These are phyloP conservation scores for Byasa hedistus DNA, from an alignment of 2,888 invertebrate genomes.

Conservation along the genomic window DNA sequence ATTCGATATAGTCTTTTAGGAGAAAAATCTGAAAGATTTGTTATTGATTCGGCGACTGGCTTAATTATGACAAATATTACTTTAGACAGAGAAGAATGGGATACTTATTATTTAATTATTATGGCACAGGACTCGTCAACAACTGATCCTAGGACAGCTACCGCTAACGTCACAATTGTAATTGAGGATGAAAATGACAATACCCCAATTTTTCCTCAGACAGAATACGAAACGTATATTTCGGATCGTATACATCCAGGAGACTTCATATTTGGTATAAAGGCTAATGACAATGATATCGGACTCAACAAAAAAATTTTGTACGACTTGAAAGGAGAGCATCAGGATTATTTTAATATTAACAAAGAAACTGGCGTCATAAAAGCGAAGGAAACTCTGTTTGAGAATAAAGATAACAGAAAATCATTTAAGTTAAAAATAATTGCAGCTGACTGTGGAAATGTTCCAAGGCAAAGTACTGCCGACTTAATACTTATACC, in stretches of 20 bases:
- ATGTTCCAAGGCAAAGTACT: constrained; percentile 83
- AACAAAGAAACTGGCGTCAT: constrained; percentile 92
- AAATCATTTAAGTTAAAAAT: constrained; percentile 86
- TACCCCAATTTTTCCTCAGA: constrained; percentile 86
- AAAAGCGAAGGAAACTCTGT: constrained; percentile 86
- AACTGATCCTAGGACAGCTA: constrained; percentile 90
- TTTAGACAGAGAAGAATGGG: constrained; percentile 89
- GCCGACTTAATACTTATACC: constrained; percentile 88
- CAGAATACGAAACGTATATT: constrained; percentile 88
- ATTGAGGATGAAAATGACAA: constrained; percentile 93
- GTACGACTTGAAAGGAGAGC: constrained; percentile 88
- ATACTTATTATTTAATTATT: constrained; percentile 88
- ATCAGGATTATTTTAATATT: constrained; percentile 88
- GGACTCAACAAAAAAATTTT: constrained; percentile 89
- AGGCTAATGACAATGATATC: constrained; percentile 90
- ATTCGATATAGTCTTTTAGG: constrained; percentile 92
- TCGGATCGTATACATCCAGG: constrained; percentile 89
- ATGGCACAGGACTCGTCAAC: constrained; percentile 94
- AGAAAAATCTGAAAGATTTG: constrained; percentile 89
- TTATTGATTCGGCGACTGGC: constrained; percentile 88
- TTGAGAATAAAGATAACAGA: constrained; percentile 71
- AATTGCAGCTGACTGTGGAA: constrained; percentile 90
- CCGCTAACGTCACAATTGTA: constrained; percentile 89
- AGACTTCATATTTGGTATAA: constrained; percentile 94
- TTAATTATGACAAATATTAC: constrained; percentile 85